phyloP scores from a whole-genome alignment of 2,888 invertebrate genomes.

The Pegoplata infirma region DNA sequence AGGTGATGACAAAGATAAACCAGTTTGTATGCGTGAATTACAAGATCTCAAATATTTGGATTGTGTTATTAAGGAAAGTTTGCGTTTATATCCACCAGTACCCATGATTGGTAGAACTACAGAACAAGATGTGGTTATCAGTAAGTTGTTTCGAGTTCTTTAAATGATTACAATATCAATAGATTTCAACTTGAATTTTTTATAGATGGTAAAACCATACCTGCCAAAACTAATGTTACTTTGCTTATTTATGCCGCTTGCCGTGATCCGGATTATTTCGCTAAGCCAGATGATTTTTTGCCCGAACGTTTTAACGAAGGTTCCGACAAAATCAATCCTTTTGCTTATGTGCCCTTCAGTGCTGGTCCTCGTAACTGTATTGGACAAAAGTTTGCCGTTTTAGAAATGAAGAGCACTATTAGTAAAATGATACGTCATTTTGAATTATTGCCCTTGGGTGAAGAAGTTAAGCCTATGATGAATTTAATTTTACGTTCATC shows the following conservation, averaged over 20 bases:
- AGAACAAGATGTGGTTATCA: constrained; percentile 64
- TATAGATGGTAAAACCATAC: constrained; percentile 69
- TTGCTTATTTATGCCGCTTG: constrained; percentile 68
- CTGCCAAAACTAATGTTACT: constrained; percentile 67
- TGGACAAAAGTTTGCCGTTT: constrained; percentile 79
- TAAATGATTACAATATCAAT: constrained; percentile 1
- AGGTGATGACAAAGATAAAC: constrained; percentile 72
- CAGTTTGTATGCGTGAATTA: constrained; percentile 67
- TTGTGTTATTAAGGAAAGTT: constrained; percentile 70
- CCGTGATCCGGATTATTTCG: constrained; percentile 68
- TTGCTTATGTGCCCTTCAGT: constrained; percentile 81
- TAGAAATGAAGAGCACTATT: constrained; percentile 80
- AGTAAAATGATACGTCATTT: constrained; percentile 79
- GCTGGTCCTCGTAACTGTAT: constrained; percentile 81
- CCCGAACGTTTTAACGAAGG: constrained; percentile 77
- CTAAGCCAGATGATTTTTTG: constrained; percentile 68
- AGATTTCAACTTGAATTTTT: neutral
- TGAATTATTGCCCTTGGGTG: constrained; percentile 71
- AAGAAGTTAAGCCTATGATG: constrained; percentile 66
- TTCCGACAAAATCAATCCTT: constrained; percentile 72
- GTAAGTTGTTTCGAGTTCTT: constrained; percentile 64
- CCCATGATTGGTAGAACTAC: constrained; percentile 69
- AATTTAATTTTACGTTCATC: constrained; percentile 70
- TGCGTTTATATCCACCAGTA: constrained; percentile 72
- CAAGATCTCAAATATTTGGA: constrained; percentile 72